These are phyloP conservation scores for Steatocranus sp. DNA, from an alignment of 2,797 vertebrate genomes.

Conservation along the genomic window DNA sequence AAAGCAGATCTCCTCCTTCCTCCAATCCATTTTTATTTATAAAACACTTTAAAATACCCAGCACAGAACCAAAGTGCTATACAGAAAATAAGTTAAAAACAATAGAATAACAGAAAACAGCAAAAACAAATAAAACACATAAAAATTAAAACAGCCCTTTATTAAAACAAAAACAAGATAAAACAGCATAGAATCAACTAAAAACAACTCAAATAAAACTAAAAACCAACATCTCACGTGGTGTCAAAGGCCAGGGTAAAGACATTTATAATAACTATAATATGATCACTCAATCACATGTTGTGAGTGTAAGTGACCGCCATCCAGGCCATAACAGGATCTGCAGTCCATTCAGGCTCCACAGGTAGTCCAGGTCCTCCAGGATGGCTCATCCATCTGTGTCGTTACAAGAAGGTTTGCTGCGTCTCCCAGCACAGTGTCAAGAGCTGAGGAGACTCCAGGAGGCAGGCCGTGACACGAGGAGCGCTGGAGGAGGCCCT, in stretches of 20 bases:
- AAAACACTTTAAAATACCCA: fast-evolving
- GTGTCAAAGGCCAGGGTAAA: neutral
- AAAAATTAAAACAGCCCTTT: neutral
- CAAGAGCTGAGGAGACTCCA: neutral
- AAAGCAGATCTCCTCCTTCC: neutral
- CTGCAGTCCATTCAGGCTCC: neutral
- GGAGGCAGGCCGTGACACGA: fast-evolving
- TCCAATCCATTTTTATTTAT: neutral
- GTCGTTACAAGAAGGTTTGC: neutral
- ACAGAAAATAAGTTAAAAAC: neutral
- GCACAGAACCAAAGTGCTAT: fast-evolving
- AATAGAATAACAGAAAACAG: neutral
- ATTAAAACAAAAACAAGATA: fast-evolving
- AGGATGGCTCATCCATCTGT: fast-evolving
- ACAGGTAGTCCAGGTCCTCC: neutral
- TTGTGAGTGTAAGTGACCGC: fast-evolving
- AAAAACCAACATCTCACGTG: neutral
- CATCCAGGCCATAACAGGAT: neutral
- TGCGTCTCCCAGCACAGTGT: neutral
- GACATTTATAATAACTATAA: neutral
- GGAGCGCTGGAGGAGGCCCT: neutral
- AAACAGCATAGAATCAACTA: neutral
- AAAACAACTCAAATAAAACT: neutral
- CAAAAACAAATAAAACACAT: neutral
- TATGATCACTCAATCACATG: neutral